Evolutionary conservation across 92 coral and sea anemone species (phyloP).

Genomic region (Phenganax marumi): DNA sequence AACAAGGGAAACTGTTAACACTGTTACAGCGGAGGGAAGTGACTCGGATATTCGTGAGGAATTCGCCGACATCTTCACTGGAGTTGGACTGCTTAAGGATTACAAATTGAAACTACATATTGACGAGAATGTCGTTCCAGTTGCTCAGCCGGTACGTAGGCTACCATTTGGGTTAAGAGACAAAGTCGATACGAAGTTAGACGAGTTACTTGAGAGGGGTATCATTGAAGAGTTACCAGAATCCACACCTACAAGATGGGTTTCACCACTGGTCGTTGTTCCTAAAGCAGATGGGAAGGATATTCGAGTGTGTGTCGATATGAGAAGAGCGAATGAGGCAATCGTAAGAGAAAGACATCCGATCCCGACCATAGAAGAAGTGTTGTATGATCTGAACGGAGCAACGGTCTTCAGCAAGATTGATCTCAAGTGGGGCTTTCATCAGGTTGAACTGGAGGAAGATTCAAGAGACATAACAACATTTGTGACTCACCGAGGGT

Average conservation of each 20-base stretch:
- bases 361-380: conserved; percentile 6
- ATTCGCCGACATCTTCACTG: neutral
- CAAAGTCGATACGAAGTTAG: conserved; percentile 16
- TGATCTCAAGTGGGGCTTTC: conserved; percentile 20
- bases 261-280: conserved; percentile 35
- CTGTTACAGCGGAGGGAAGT: conserved; percentile 6
- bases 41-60: neutral
- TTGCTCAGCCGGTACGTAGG: conserved; percentile 32
- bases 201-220: neutral
- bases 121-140: conserved; percentile 15
- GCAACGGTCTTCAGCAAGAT: conserved; percentile 26
- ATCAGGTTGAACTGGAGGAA: conserved; percentile 24
- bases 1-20: neutral
- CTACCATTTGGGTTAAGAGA: conserved; percentile 27
- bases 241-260: neutral
- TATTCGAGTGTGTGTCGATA: conserved; percentile 31
- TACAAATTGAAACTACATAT: conserved; percentile 8
- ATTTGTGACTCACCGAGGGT: conserved; percentile 25
- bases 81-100: conserved; percentile 27
- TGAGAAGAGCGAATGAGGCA: conserved; percentile 35
- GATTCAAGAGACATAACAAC: conserved; percentile 14
- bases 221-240: conserved; percentile 21
- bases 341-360: conserved; percentile 13
- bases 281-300: conserved; percentile 17
- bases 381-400: conserved; percentile 15